A percentile compares a stretch with the other conserved stretches of the same genome.
Evolutionary conservation across 2,888 invertebrate genomes (phyloP).

Genomic region (Ophion obscuratus): DNA sequence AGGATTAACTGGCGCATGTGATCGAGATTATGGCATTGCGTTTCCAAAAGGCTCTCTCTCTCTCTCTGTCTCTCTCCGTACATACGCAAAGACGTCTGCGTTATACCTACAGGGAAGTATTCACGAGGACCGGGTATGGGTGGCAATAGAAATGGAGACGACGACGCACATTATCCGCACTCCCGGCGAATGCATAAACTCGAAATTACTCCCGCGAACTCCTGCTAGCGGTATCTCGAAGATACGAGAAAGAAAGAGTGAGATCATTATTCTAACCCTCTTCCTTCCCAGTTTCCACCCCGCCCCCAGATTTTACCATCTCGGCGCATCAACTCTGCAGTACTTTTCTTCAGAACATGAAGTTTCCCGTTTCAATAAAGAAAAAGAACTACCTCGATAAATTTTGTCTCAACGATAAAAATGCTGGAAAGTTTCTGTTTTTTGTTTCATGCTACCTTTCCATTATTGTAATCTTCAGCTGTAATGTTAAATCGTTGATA

Average conservation of each 20-base stretch:
- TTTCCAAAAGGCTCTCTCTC: conserved; percentile 6
- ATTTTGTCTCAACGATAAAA: neutral
- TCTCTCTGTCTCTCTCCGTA: conserved; percentile 9
- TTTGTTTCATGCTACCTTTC: neutral
- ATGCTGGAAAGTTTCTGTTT: neutral
- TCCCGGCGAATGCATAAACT: conserved; percentile 66
- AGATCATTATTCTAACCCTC: conserved; percentile 27
- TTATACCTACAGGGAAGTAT: conserved; percentile 34
- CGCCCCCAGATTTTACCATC: neutral
- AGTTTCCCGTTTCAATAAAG: conserved; percentile 14
- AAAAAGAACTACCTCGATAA: neutral
- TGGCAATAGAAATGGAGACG: conserved; percentile 53
- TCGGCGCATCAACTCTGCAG: conserved; percentile 23
- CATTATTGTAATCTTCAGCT: neutral
- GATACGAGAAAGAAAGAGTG: conserved; percentile 10
- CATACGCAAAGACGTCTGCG: conserved; percentile 6
- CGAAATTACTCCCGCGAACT: conserved; percentile 63
- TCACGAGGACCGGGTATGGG: conserved; percentile 14
- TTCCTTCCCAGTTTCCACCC: neutral
- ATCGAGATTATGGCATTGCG: conserved; percentile 51
- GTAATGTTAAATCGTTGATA: neutral
- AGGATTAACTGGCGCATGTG: conserved; percentile 60
- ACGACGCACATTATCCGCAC: conserved; percentile 67
- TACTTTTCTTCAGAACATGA: conserved; percentile 21
- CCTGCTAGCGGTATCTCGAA: conserved; percentile 38